Conservation (phyloP, 2,113 vertebrate genomes). For the Rhinolophus ferrumequinum region DNA sequence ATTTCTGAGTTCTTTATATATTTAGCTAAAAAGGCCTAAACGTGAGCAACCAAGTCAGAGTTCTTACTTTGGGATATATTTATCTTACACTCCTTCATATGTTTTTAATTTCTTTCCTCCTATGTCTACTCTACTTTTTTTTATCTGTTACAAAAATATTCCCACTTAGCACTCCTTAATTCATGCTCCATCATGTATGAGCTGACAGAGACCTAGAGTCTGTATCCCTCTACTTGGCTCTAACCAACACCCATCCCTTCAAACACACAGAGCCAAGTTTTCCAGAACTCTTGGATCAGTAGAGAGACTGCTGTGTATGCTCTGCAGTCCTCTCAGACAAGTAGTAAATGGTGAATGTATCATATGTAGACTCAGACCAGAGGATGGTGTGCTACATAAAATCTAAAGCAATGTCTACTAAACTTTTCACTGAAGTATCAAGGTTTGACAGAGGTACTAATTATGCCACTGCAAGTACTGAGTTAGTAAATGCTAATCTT, state of each 20-base stretch:
- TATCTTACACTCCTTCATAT: not conserved
- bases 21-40: not conserved
- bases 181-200: not conserved
- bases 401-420: slow-evolving; percentile 11
- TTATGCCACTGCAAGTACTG: slow-evolving; percentile 21
- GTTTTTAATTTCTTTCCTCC: not conserved
- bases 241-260: not conserved
- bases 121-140: not conserved
- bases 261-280: not conserved
- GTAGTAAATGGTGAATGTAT: slow-evolving; percentile 2
- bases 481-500: slow-evolving; percentile 55
- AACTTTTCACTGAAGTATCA: slow-evolving; percentile 37
- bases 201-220: not conserved
- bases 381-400: not conserved
- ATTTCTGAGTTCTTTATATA: not conserved
- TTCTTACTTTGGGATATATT: slow-evolving; percentile 38
- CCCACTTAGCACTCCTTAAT: not conserved
- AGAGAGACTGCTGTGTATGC: not conserved
- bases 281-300: not conserved
- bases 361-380: not conserved
- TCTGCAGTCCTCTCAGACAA: not conserved
- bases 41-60: slow-evolving; percentile 12
- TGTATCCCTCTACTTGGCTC: not conserved
- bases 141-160: slow-evolving; percentile 11
- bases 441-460: slow-evolving; percentile 30